These are phyloP conservation scores for Bradysia coprophila DNA, from an alignment of 1,140 invertebrate species.

Conservation along the genomic window DNA sequence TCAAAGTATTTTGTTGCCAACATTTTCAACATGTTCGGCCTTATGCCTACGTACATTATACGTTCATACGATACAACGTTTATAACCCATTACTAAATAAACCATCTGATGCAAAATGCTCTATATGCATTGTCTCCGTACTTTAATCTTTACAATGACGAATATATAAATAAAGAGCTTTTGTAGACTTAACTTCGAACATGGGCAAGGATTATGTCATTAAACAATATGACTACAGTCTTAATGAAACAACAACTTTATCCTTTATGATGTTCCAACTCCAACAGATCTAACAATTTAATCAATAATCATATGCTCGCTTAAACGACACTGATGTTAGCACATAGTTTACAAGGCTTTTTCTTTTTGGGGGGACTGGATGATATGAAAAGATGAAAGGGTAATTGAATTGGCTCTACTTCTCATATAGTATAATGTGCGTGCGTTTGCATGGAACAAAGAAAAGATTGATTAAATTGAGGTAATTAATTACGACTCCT, in stretches of 20 bases:
- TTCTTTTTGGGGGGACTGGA: too few species aligned
- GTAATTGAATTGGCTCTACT: too few species aligned
- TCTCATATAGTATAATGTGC: too few species aligned
- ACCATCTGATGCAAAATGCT: neutral
- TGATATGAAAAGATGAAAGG: too few species aligned
- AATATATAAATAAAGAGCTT: neutral
- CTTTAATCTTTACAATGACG: neutral
- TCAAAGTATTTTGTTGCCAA: neutral
- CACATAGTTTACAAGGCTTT: too few species aligned
- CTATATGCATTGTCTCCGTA: neutral
- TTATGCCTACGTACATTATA: neutral
- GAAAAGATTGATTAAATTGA: neutral
- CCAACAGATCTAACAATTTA: neutral
- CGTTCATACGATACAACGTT: neutral
- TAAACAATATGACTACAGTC: neutral
- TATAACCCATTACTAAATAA: neutral
- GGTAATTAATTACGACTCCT: too few species aligned
- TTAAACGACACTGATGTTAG: too few species aligned
- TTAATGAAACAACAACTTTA: neutral
- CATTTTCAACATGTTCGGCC: too few species aligned
- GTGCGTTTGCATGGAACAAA: too few species aligned
- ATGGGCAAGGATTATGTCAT: conserved; percentile 1
- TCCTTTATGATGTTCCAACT: neutral
- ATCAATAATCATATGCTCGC: neutral
- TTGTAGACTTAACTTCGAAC: neutral